Evolutionary conservation across 2,888 invertebrate genomes (phyloP).

Genomic region (Trilocha varians): DNA sequence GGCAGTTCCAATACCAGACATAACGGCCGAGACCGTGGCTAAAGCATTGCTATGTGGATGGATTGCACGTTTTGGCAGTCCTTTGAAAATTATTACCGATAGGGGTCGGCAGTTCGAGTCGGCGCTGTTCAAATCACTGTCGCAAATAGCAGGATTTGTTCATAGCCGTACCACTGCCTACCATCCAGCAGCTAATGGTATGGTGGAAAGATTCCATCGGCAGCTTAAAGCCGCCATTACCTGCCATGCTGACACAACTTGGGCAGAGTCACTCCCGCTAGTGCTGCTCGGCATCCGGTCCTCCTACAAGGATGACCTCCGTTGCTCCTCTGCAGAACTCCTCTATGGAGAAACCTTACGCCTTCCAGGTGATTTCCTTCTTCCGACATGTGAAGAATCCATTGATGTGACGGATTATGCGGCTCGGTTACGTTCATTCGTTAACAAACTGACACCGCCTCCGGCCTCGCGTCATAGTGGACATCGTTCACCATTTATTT

Average conservation of each 20-base stretch:
- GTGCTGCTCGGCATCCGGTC: no score
- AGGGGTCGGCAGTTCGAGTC: no score
- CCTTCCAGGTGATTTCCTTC: not conserved
- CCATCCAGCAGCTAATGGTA: no score
- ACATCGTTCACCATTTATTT: conserved; percentile 9
- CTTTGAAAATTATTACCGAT: no score
- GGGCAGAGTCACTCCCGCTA: no score
- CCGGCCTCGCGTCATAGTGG: conserved; percentile 6
- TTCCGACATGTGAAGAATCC: not conserved
- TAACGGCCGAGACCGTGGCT: not conserved
- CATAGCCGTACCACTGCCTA: no score
- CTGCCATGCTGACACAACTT: no score
- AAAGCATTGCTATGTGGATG: not conserved
- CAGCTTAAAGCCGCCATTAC: no score
- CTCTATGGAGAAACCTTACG: no score
- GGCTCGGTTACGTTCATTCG: not conserved
- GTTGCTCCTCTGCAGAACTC: not conserved
- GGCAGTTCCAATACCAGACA: not conserved
- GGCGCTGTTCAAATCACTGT: no score
- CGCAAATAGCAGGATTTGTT: not conserved
- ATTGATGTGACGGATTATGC: not conserved
- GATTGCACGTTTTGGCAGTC: no score
- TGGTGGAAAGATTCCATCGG: no score
- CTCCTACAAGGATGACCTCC: not conserved
- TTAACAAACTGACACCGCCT: not conserved